phyloP scores from a whole-genome alignment of 2,113 vertebrate genomes.

The Sceloporus undulatus region DNA sequence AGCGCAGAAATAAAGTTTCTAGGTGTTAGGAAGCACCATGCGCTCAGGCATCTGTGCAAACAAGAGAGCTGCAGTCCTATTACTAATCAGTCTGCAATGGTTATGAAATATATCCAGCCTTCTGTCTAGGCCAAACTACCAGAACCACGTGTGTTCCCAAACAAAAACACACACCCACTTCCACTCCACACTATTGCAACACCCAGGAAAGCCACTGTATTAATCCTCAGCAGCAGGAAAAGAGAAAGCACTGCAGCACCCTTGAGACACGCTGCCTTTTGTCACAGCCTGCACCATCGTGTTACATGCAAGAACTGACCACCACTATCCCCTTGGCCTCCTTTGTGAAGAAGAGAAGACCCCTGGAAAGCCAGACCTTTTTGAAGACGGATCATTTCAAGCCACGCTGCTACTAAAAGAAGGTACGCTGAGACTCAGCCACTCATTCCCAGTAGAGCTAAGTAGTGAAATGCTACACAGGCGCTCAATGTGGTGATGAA shows the following conservation, averaged over 20 bases:
- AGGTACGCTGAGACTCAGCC: not conserved
- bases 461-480: slow-evolving; percentile 68
- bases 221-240: not conserved
- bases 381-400: not conserved
- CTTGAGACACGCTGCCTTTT: too few species aligned
- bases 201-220: not conserved
- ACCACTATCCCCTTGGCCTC: too few species aligned
- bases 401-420: not conserved
- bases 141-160: not conserved
- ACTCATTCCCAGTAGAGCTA: not conserved
- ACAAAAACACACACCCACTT: not conserved
- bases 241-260: not conserved
- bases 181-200: too few species aligned
- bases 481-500: slow-evolving; percentile 75
- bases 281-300: not conserved
- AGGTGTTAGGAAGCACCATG: not conserved
- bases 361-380: not conserved
- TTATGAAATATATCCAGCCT: too few species aligned
- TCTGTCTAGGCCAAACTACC: not conserved
- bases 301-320: not conserved
- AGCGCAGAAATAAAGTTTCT: slow-evolving; percentile 5
- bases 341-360: not conserved
- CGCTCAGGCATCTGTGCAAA: not conserved
- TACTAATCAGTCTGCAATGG: not conserved
- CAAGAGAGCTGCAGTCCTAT: not conserved